Percentiles rank a stretch among this genome's conserved stretches.
Conservation (phyloP, 2,888 invertebrate genomes). For the Plebejus argus region DNA sequence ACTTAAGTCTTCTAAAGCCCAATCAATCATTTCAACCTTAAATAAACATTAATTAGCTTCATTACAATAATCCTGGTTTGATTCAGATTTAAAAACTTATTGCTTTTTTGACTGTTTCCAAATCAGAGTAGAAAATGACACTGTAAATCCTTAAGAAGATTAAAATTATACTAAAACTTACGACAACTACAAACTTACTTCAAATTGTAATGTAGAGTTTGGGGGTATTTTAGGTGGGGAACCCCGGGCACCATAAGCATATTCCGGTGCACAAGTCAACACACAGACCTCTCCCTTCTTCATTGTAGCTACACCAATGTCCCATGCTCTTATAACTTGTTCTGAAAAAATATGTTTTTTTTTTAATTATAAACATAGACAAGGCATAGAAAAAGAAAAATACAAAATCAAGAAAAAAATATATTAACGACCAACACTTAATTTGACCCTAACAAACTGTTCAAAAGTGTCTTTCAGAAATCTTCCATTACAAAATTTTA, state of each 20-base stretch:
- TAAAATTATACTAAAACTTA: not conserved
- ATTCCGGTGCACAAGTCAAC: conserved; percentile 92
- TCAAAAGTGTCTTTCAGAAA: no score
- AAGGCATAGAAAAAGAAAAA: not conserved
- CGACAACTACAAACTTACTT: conserved; percentile 78
- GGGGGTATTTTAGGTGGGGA: conserved; percentile 94
- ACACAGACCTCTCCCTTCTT: conserved; percentile 92
- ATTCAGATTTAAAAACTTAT: no score
- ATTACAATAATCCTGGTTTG: no score
- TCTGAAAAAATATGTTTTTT: conserved; percentile 66
- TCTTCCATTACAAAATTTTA: no score
- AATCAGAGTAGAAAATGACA: no score
- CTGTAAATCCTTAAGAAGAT: not conserved
- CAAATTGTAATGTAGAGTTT: conserved; percentile 92
- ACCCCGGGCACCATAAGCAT: conserved; percentile 93
- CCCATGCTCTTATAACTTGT: conserved; percentile 95
- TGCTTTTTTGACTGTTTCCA: no score
- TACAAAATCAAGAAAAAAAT: not conserved
- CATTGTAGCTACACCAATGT: conserved; percentile 96
- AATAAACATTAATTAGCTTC: not conserved
- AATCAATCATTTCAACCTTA: conserved; percentile 92
- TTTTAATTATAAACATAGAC: no score
- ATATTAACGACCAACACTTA: not conserved
- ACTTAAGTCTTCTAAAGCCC: conserved; percentile 94
- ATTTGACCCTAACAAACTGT: not conserved